Percentiles rank a stretch among this genome's conserved stretches.
Conservation (phyloP, 2,113 vertebrate species). For the Alethe diademata region DNA sequence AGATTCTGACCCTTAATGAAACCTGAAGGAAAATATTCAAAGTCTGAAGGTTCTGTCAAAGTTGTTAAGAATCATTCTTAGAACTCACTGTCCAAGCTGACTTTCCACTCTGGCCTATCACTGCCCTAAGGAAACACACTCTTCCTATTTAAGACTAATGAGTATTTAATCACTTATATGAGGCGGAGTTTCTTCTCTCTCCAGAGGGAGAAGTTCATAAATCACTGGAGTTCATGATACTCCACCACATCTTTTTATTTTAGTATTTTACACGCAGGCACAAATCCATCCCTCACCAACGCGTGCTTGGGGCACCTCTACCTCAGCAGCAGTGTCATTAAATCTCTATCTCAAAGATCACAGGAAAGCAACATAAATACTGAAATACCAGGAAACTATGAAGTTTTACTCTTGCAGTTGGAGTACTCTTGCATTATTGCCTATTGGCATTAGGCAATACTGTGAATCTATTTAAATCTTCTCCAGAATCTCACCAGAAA, state of each 20-base stretch:
- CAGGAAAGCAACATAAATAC: neutral
- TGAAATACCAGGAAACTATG: neutral
- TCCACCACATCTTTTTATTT: neutral
- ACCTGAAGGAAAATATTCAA: neutral
- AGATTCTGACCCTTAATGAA: neutral
- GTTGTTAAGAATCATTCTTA: neutral
- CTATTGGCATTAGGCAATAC: neutral
- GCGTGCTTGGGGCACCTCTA: neutral
- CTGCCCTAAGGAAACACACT: neutral
- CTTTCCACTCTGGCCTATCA: neutral
- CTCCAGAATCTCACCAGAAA: neutral
- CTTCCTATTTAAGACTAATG: neutral
- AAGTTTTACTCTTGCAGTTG: fast-evolving
- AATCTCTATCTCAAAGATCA: neutral
- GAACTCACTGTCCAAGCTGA: neutral
- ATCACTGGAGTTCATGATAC: neutral
- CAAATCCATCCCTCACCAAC: neutral
- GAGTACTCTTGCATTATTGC: no score
- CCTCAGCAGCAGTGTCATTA: neutral
- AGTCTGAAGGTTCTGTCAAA: neutral
- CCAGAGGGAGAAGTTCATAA: neutral
- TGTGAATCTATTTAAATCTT: neutral
- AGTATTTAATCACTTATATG: neutral
- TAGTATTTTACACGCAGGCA: neutral
- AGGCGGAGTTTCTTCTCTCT: neutral